These are phyloP conservation scores for Stichodactyla helianthus DNA, from an alignment of 64 coral and sea anemone genomes.

Conservation along the genomic window DNA sequence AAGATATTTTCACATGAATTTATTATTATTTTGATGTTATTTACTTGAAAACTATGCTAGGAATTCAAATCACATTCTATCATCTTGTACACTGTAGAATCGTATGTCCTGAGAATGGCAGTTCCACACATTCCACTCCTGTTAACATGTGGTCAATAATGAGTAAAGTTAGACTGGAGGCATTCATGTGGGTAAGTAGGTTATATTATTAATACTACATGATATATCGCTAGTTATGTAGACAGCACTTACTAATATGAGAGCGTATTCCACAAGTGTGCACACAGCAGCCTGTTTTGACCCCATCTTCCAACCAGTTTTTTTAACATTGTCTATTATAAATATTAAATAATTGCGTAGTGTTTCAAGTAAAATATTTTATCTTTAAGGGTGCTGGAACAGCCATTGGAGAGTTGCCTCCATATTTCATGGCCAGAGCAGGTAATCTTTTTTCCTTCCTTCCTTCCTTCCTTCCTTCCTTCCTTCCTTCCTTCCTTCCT, in stretches of 20 bases:
- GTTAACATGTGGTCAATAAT: conserved; percentile 93
- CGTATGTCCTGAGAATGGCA: conserved; percentile 54
- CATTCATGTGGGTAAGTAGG: conserved; percentile 97
- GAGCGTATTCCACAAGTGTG: no score
- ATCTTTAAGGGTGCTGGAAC: conserved; percentile 85
- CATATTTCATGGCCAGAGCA: conserved; percentile 99
- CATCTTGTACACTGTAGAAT: conserved; percentile 43
- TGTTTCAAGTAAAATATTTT: not conserved
- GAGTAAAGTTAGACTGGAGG: conserved; percentile 96
- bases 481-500: not conserved
- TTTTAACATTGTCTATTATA: no score
- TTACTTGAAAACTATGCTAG: not conserved
- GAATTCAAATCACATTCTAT: no score
- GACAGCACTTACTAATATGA: no score
- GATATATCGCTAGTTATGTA: not conserved
- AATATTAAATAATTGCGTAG: no score
- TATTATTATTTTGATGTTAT: not conserved
- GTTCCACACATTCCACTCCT: conserved; percentile 30
- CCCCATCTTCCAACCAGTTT: no score
- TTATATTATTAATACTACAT: not conserved
- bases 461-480: not conserved
- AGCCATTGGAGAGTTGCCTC: conserved; percentile 95
- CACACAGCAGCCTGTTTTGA: no score
- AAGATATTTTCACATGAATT: conserved; percentile 25
- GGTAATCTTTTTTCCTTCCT: conserved; percentile 41